Conservation (phyloP, 1,140 invertebrate species). For the Drosophila pectinifera region DNA sequence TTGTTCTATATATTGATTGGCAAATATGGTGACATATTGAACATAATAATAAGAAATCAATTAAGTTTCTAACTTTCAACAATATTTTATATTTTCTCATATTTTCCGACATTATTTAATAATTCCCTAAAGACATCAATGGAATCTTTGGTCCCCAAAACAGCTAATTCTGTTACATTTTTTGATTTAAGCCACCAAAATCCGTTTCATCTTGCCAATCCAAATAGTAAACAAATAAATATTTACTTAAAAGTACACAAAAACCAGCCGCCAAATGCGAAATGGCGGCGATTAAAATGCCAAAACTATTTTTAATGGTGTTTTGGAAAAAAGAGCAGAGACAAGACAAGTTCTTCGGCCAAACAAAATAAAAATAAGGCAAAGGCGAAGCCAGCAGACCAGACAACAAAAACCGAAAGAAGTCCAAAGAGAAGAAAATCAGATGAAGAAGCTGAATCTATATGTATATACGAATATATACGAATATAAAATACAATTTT, state of each 20-base stretch:
- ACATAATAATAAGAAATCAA: no score
- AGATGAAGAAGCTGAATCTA: constrained; percentile 28
- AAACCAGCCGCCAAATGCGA: constrained; percentile 16
- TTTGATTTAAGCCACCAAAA: neutral
- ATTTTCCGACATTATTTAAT: no score
- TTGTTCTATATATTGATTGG: neutral
- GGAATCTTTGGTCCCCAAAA: neutral
- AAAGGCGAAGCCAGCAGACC: constrained; percentile 3
- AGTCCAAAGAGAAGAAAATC: constrained; percentile 26
- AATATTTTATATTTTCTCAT: no score
- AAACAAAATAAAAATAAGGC: constrained; percentile 31
- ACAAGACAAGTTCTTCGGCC: constrained; percentile 18
- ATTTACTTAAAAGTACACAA: constrained; percentile 30
- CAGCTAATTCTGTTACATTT: constrained; percentile 7
- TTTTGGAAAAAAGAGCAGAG: constrained; percentile 43
- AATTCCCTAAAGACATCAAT: neutral
- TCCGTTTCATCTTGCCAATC: constrained; percentile 40
- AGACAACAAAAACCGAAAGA: constrained; percentile 28
- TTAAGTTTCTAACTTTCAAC: no score
- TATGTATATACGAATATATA: no score
- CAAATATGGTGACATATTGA: accelerated
- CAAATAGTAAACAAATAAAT: constrained; percentile 30
- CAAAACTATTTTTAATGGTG: constrained; percentile 56
- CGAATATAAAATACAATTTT: constrained; percentile 41
- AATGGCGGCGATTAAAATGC: constrained; percentile 41